Evolutionary conservation across 2,113 vertebrate species (phyloP).

Genomic region (Ophthalmolycus amberensis): DNA sequence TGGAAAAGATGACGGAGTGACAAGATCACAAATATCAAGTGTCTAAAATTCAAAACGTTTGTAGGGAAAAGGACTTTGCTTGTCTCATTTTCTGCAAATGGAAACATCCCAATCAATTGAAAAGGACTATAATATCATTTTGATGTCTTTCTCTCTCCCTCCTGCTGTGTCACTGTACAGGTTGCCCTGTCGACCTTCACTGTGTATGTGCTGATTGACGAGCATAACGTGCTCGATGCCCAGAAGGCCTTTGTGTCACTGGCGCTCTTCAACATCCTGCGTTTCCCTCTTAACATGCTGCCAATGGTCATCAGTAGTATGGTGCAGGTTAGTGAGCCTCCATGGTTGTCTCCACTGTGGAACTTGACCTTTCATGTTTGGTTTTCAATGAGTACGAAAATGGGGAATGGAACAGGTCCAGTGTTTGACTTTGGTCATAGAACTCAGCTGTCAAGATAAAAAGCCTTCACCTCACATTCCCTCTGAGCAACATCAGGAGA

Average conservation of each 20-base stretch:
- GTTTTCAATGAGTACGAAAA: neutral
- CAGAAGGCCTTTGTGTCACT: conserved; percentile 94
- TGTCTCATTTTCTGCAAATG: neutral
- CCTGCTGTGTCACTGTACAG: conserved; percentile 72
- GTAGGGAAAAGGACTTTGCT: neutral
- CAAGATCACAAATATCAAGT: neutral
- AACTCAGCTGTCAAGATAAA: neutral
- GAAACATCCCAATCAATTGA: neutral
- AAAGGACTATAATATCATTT: neutral
- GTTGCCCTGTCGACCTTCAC: conserved; percentile 87
- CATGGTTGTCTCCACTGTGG: neutral
- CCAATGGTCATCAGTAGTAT: conserved; percentile 98
- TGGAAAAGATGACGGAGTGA: no score
- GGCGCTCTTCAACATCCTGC: conserved; percentile 95
- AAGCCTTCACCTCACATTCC: neutral
- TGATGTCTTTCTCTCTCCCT: neutral
- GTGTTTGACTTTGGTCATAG: neutral
- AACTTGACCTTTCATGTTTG: neutral
- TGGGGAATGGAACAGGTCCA: neutral
- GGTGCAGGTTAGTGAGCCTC: conserved; percentile 85
- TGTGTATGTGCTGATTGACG: conserved; percentile 85
- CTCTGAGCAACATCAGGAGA: no score
- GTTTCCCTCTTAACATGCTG: conserved; percentile 94
- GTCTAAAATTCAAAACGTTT: neutral
- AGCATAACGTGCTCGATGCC: conserved; percentile 88